Evolutionary conservation across 2,113 vertebrate genomes (phyloP).

Genomic region (Grallaria varia): DNA sequence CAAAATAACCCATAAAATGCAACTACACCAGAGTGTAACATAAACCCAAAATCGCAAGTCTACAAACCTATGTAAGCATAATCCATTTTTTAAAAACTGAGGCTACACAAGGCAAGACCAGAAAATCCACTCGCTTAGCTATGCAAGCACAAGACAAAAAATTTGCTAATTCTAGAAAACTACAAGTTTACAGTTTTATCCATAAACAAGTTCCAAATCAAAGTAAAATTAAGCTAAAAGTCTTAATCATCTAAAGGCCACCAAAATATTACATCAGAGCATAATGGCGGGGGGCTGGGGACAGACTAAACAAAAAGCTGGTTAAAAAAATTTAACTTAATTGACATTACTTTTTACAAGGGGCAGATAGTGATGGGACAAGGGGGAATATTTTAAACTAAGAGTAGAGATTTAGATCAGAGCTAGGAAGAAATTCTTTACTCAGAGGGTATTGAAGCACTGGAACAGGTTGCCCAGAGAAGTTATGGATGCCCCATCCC

Average conservation of each 20-base stretch:
- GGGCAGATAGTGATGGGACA: background rate
- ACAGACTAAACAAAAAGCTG: background rate
- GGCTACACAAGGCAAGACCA: background rate
- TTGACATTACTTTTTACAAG: background rate
- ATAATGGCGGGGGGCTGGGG: rapidly evolving
- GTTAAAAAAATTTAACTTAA: background rate
- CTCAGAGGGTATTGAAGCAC: background rate
- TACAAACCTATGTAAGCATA: background rate
- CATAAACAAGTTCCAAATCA: background rate
- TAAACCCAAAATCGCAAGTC: background rate
- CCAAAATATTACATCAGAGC: background rate
- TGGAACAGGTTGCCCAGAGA: background rate
- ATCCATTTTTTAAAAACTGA: background rate
- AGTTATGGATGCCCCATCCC: background rate
- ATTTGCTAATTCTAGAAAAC: background rate
- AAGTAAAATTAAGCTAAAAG: background rate
- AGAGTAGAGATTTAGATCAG: background rate
- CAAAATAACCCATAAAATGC: background rate
- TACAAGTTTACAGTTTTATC: background rate
- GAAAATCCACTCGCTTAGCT: background rate
- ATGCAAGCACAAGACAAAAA: background rate
- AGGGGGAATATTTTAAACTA: background rate
- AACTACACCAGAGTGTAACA: background rate
- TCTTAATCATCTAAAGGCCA: background rate
- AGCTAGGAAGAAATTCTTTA: background rate